Percentiles rank a stretch among this genome's conserved stretches.
phyloP scores from a whole-genome alignment of 2,113 vertebrate genomes.

The Dromas ardeola region DNA sequence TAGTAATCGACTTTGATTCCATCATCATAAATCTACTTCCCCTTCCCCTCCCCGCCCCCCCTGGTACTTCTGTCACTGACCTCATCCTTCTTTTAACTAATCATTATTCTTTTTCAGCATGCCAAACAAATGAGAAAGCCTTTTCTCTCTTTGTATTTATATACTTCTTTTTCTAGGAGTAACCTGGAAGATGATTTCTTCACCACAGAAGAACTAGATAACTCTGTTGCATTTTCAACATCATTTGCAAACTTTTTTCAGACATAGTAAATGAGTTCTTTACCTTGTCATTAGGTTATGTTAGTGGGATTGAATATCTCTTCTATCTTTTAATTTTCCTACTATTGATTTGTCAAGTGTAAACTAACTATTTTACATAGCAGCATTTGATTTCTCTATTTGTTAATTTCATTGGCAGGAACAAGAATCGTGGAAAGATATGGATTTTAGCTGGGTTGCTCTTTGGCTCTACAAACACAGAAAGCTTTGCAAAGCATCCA shows the following conservation, averaged over 20 bases:
- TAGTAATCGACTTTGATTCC: background rate
- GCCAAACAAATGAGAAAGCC: background rate
- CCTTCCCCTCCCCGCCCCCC: background rate
- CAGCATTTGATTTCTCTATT: background rate
- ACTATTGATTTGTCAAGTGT: background rate
- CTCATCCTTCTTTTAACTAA: background rate
- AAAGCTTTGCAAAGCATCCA: background rate
- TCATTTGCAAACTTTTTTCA: conserved; percentile 22
- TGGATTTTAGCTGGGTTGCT: background rate
- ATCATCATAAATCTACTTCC: background rate
- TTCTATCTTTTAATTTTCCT: background rate
- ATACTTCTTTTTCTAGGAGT: background rate
- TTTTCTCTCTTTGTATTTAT: background rate
- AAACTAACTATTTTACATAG: background rate
- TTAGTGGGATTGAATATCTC: background rate
- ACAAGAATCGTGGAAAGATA: background rate
- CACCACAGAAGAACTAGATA: background rate
- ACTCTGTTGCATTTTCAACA: background rate
- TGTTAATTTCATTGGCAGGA: background rate
- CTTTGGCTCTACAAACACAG: background rate
- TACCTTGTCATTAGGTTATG: background rate
- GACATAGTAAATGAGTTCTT: background rate
- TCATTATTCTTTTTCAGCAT: background rate
- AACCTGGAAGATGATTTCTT: background rate
- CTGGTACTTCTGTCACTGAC: background rate